Conservation (phyloP, 2,113 vertebrate species). For the Dicerorhinus sumatrensis region DNA sequence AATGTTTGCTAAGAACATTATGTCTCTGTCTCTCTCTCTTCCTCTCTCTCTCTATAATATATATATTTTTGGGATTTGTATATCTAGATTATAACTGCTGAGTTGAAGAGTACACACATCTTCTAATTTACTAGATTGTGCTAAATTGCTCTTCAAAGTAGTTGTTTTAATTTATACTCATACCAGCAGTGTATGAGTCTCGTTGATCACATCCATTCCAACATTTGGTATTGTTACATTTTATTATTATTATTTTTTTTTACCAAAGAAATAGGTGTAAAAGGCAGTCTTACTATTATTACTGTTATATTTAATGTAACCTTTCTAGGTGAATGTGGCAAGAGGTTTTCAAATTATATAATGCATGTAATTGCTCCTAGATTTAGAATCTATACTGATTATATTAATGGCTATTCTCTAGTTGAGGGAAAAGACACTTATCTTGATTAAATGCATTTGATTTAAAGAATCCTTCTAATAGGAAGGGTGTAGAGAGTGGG, state of each 20-base stretch:
- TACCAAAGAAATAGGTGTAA: not conserved
- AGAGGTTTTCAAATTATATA: not conserved
- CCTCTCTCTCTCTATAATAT: not conserved
- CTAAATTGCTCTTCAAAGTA: not conserved
- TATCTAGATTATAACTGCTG: not conserved
- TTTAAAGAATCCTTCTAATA: constrained; percentile 20
- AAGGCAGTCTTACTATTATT: constrained; percentile 1
- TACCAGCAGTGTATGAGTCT: not conserved
- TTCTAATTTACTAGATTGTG: not conserved
- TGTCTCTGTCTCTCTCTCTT: not conserved
- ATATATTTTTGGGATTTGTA: not conserved
- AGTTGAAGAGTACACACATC: not conserved
- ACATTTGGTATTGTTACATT: not conserved
- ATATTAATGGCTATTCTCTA: constrained; percentile 44
- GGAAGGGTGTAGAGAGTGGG: not conserved
- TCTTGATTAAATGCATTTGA: not conserved
- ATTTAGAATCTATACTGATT: constrained; percentile 31
- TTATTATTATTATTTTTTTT: not conserved
- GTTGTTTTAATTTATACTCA: not conserved
- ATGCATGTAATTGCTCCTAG: not conserved
- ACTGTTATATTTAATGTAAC: not conserved
- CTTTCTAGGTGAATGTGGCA: not conserved
- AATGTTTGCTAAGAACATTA: not conserved
- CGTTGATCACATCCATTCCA: not conserved
- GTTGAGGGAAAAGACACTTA: not conserved